Percentiles rank a stretch among this genome's conserved stretches.
phyloP scores from a whole-genome alignment of 2,888 invertebrate genomes.

The Amphimallon solstitiale region DNA sequence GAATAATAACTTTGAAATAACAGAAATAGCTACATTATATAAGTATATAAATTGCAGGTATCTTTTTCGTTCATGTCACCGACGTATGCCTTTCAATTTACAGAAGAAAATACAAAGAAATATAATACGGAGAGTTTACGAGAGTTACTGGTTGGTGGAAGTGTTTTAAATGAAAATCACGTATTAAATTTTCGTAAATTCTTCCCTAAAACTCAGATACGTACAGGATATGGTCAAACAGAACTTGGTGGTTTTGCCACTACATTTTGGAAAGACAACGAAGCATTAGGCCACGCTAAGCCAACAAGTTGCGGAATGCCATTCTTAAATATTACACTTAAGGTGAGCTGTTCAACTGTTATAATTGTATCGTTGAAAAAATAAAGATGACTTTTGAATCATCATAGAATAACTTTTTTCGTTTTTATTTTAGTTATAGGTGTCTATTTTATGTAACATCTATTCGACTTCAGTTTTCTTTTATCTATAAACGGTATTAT shows the following conservation, averaged over 20 bases:
- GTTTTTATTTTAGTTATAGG: too few species aligned
- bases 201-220: slow-evolving; percentile 56
- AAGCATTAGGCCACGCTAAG: slow-evolving; percentile 18
- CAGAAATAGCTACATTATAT: too few species aligned
- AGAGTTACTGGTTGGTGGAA: slow-evolving; percentile 46
- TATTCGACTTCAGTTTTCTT: too few species aligned
- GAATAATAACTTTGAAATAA: too few species aligned
- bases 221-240: slow-evolving; percentile 61
- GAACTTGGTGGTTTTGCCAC: slow-evolving; percentile 56
- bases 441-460: too few species aligned
- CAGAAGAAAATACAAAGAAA: slow-evolving; percentile 4
- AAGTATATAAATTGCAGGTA: slow-evolving; percentile 44
- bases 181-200: slow-evolving; percentile 46
- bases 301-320: slow-evolving; percentile 17
- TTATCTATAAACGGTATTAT: too few species aligned
- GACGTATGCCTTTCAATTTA: slow-evolving; percentile 44
- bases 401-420: too few species aligned
- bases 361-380: too few species aligned
- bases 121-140: slow-evolving; percentile 1
- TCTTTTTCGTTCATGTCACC: slow-evolving; percentile 38
- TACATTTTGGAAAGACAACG: slow-evolving; percentile 37
- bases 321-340: neutral
- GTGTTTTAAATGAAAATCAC: slow-evolving; percentile 43
- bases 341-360: too few species aligned
- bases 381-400: too few species aligned